These are phyloP conservation scores for Hetaerina titia DNA, from an alignment of 2,888 invertebrate species.

Conservation along the genomic window DNA sequence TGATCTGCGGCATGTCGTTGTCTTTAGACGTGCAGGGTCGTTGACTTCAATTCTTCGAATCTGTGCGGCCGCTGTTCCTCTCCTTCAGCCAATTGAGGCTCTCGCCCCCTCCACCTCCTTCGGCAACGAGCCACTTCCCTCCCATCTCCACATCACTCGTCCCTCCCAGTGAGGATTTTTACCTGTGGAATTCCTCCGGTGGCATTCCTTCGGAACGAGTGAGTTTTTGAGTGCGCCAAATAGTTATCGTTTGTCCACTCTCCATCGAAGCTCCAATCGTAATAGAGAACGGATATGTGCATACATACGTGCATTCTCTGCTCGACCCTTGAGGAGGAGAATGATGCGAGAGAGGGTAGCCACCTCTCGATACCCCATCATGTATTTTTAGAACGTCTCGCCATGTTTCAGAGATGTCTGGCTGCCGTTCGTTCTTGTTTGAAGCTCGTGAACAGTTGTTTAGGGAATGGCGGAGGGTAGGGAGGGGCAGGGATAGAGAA, in stretches of 20 bases:
- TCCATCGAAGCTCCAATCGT: no score
- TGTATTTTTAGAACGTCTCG: slow-evolving; percentile 66
- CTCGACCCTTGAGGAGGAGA: background rate
- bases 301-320: background rate
- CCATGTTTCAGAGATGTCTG: slow-evolving; percentile 63
- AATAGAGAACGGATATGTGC: background rate
- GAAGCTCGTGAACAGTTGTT: slow-evolving; percentile 62
- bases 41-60: slow-evolving; percentile 62
- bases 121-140: background rate
- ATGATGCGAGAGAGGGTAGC: slow-evolving; percentile 53
- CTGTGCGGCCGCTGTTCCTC: slow-evolving; percentile 51
- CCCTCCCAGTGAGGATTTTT: background rate
- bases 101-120: background rate
- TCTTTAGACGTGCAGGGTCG: slow-evolving; percentile 57
- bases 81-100: slow-evolving; percentile 50
- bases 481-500: background rate
- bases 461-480: background rate
- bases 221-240: background rate
- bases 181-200: background rate
- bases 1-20: slow-evolving; percentile 34
- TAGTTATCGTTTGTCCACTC: background rate
- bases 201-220: background rate
- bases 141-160: background rate
- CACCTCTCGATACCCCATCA: slow-evolving; percentile 57
- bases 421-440: slow-evolving; percentile 56